Base-by-base conservation (phyloP, 2,797 vertebrate genomes). In the Pampus argenteus region DNA sequence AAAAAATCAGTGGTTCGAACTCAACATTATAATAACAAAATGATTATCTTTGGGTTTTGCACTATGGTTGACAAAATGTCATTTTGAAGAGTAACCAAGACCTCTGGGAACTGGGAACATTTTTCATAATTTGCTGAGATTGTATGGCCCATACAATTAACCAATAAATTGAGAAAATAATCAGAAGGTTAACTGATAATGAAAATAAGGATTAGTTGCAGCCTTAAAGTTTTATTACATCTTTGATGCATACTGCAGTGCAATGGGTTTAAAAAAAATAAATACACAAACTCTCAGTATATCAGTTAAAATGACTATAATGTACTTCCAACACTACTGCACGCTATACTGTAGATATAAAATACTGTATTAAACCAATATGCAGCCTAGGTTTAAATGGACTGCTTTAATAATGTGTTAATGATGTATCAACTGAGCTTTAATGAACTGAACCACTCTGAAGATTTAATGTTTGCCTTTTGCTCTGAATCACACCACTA, bases 401-500 rank as follows among this genome's bases (percentile, higher is more conserved):
- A 45, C 50, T 25, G 3, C 26, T 64, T 74, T 79, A 62, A 75
- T 74, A 79, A 45, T 34, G 17, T 64, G 31, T 65, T 71, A 20
- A 64, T 56, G 52, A 57, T 58, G 38, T 8, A 64, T 52, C 36
- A 67, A 55, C n/a, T 31, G 45, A 60, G 42, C 42, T 75, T 65
- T 66, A 52, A 79, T 80, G 38, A 79, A 25, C 34, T 63, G 36
- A 64, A 63, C 36, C 52, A 50, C 42, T 75, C 51, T 63, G 31
- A 58, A n/a, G 61, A 52, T 71, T 48, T 28, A 6, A 51, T 31
- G n/a, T 51, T 66, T 29, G 23, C 31, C 17, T 22, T 61, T 15
- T 48, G 9, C 6, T 61, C 45, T 25, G 9, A 40, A 1, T 34
- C 2, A 3, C 1, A 56, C 88, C 94, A 94, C 92, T 90, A 76